These are phyloP conservation scores for Hydropsyche betteni DNA, from an alignment of 2,888 invertebrate species.

Conservation along the genomic window DNA sequence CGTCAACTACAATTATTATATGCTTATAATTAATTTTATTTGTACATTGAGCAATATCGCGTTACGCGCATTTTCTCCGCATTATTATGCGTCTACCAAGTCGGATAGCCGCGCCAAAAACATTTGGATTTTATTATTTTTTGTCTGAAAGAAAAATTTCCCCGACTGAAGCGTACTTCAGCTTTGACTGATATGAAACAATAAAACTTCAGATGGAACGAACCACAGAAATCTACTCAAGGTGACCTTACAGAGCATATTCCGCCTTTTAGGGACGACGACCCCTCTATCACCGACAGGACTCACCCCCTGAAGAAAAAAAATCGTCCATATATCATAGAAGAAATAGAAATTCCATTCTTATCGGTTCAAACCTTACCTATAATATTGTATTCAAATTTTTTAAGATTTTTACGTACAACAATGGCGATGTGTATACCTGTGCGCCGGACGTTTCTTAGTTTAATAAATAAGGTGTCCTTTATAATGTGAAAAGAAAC, in stretches of 20 bases:
- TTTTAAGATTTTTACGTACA: constrained; percentile 26
- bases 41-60: neutral
- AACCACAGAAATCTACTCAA: neutral
- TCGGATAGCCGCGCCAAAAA: too few relatives aligned
- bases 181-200: neutral
- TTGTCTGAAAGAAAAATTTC: neutral
- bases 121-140: too few relatives aligned
- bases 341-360: constrained; percentile 23
- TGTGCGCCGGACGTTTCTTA: constrained; percentile 8
- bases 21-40: constrained; percentile 16
- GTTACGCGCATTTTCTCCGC: neutral
- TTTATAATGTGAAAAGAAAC: constrained; percentile 31
- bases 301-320: neutral
- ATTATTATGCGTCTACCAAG: too few relatives aligned
- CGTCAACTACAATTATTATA: neutral
- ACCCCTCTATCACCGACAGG: neutral
- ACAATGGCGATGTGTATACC: constrained; percentile 35
- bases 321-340: neutral
- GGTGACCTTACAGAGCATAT: neutral
- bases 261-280: neutral
- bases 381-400: constrained; percentile 40
- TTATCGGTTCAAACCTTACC: constrained; percentile 23
- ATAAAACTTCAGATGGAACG: neutral
- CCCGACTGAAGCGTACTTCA: neutral
- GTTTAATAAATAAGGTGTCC: constrained; percentile 34